These are phyloP conservation scores for fruit fly (Drosophila melanogaster) DNA, from an alignment of 1,140 invertebrate genomes.

Conservation along the genomic window Release_6_plus_ISO1_MT NC_004354.4:15603001-15603500, in stretches of 20 bases:
- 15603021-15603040: constrained; percentile 38
- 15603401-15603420: constrained; percentile 20
- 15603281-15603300: constrained; percentile 18
- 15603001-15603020: too few relatives aligned
- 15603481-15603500: constrained; percentile 61
- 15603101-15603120: constrained; percentile 41
- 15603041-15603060: constrained; percentile 38
- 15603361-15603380: constrained; percentile 1
- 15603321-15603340: constrained; percentile 21
- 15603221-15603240: constrained; percentile 18
- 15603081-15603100: constrained; percentile 33
- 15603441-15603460: constrained; percentile 7
- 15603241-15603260: constrained; percentile 10
- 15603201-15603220: not conserved
- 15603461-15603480: constrained; percentile 34
- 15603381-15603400: constrained; percentile 5
- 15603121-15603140: constrained; percentile 32
- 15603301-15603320: constrained; percentile 37
- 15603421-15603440: constrained; percentile 10
- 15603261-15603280: constrained; percentile 4
- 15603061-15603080: constrained; percentile 47
- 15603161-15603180: constrained; percentile 44
- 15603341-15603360: not conserved
- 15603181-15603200: constrained; percentile 6
- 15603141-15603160: constrained; percentile 16